Percentiles rank a stretch among this genome's conserved stretches.
Conservation (phyloP, 2,113 vertebrate genomes). For the Zosterops borbonicus region DNA sequence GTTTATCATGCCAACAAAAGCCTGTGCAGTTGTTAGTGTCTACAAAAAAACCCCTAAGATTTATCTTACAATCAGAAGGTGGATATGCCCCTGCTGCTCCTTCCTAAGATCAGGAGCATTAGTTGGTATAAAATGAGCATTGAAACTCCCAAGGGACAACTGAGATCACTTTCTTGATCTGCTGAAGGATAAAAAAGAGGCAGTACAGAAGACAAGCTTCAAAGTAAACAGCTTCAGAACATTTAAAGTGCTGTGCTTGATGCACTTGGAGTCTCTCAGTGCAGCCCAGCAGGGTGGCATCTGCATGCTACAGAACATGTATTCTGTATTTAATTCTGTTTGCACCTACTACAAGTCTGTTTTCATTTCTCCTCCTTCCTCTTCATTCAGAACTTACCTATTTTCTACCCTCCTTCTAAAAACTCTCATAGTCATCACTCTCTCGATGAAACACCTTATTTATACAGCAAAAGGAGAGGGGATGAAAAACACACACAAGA, state of each 20-base stretch:
- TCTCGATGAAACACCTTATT: neutral
- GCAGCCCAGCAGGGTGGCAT: neutral
- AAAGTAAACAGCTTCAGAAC: neutral
- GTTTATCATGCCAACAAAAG: neutral
- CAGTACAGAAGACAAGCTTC: neutral
- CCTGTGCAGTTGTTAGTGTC: neutral
- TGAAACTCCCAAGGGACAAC: neutral
- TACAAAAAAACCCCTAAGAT: neutral
- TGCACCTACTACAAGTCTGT: neutral
- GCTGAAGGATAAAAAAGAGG: neutral
- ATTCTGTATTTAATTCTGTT: neutral
- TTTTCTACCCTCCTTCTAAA: neutral
- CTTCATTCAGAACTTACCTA: neutral
- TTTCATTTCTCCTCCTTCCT: neutral
- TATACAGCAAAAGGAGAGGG: neutral
- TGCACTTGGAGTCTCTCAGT: neutral
- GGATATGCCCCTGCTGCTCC: neutral
- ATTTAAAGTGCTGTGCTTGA: neutral
- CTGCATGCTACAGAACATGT: rapidly evolving
- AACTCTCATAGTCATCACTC: neutral
- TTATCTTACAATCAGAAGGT: neutral
- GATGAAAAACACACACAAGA: neutral
- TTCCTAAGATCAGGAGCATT: neutral
- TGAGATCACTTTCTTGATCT: neutral
- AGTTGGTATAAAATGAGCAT: neutral